Base-by-base conservation (phyloP, 1,140 invertebrate species). In the Drosophila chauvacae region DNA sequence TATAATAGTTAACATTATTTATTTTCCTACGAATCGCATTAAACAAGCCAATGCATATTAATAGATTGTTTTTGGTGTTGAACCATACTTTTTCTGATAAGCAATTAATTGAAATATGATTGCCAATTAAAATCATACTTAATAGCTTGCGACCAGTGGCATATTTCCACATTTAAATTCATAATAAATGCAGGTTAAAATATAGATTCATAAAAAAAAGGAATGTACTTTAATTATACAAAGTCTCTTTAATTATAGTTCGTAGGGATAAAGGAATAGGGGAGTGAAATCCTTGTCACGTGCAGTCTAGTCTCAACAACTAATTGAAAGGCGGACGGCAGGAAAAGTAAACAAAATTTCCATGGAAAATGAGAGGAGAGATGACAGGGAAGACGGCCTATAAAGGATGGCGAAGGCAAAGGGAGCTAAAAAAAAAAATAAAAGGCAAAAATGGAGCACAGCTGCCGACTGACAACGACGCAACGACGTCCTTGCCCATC, bases 41-140 rank as follows among this genome's bases (percentile, higher is more conserved):
- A 57, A 57, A 60, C 47, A 61, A 20, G 9, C 33, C 61, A 84
- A 77, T 51, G n/a, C 37, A 28, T 53, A 39, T 73, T 53, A 26
- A 45, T 53, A 39, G 16, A 59, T 70, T 50, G 55, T 77, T 77
- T 69, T 77, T 70, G 59, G 55, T 74, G 68, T 85, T 45, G 39
- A 71, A 28, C 33, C 51, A 26, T 18, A 44, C 18, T 66, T 65
- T 68, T 68, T 47, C 20, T 68, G 44, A 68, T 75, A 85, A 76
- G 77, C 72, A 87, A 88, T 87, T 87, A 84, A 87, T 88, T 87
- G 80, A 87, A 87, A 84, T 88, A 87, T 84, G 84, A 87, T 88
- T 87, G 84, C 72, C 78, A 88, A 87, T 87, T 87, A 88, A 88
- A 80, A 61, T 69, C 80, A 80, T 77, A 88, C 71, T 66, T 68